These are phyloP conservation scores for Pasiphila rectangulata DNA, from an alignment of 2,888 invertebrate species.

Conservation along the genomic window DNA sequence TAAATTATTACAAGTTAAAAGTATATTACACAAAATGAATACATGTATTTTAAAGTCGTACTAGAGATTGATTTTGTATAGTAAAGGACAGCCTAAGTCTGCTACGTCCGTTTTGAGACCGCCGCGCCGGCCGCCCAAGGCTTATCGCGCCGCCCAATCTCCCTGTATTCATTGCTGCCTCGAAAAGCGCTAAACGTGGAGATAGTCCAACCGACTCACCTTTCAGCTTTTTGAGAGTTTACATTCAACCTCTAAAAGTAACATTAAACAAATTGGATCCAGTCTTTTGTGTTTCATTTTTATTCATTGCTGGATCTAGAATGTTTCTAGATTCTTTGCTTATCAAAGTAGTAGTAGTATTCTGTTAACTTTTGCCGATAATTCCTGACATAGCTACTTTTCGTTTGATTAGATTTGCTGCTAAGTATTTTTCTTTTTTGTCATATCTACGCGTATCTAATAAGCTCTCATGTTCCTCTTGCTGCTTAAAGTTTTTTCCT, in stretches of 20 bases:
- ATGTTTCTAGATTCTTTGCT: slow-evolving; percentile 26
- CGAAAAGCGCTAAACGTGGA: slow-evolving; percentile 68
- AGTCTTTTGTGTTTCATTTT: slow-evolving; percentile 51
- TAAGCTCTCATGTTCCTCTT: no score
- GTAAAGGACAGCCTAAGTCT: not conserved
- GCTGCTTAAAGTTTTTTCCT: no score
- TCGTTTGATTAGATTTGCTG: no score
- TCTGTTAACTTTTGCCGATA: not conserved
- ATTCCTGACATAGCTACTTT: no score
- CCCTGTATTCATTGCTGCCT: slow-evolving; percentile 66
- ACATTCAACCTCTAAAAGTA: slow-evolving; percentile 62
- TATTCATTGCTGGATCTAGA: slow-evolving; percentile 39
- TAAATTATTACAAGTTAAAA: no score
- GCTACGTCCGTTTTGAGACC: slow-evolving; percentile 9
- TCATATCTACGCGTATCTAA: no score
- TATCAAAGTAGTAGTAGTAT: not conserved
- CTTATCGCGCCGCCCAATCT: slow-evolving; percentile 71
- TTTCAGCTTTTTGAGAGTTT: slow-evolving; percentile 64
- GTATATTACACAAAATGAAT: no score
- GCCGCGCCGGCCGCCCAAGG: slow-evolving; percentile 41
- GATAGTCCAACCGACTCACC: slow-evolving; percentile 61
- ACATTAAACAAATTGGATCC: slow-evolving; percentile 74
- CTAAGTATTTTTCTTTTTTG: no score
- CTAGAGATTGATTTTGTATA: not conserved
- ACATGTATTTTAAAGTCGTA: not conserved